These are phyloP conservation scores for Musca domestica DNA, from an alignment of 1,140 invertebrate species.

Conservation along the genomic window DNA sequence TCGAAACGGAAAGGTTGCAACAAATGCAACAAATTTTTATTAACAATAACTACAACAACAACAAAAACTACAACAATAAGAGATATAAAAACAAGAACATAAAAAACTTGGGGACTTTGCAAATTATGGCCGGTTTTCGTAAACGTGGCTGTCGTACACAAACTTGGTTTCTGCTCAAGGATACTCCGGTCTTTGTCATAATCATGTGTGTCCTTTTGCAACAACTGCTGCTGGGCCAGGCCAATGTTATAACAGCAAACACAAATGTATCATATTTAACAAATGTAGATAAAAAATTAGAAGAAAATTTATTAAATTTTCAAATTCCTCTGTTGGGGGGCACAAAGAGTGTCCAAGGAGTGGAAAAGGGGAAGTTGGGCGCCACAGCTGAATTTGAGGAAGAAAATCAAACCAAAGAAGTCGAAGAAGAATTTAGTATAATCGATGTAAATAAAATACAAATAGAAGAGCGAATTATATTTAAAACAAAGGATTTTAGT, in stretches of 20 bases:
- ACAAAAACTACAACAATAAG: neutral
- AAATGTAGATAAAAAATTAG: too few relatives aligned
- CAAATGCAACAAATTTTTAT: constrained; percentile 10
- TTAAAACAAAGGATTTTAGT: constrained; percentile 5
- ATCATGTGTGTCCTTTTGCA: constrained; percentile 24
- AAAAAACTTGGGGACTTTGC: neutral
- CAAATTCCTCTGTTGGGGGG: neutral
- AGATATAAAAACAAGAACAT: neutral
- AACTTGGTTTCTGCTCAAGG: constrained; percentile 33
- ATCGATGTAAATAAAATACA: constrained; percentile 16
- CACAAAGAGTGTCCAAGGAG: neutral
- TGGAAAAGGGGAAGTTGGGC: too few relatives aligned
- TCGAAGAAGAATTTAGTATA: constrained; percentile 13
- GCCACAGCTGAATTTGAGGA: neutral
- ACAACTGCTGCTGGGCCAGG: neutral
- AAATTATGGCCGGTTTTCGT: constrained; percentile 32
- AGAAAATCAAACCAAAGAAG: constrained; percentile 15
- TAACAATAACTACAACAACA: neutral
- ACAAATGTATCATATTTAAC: neutral
- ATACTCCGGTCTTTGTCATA: constrained; percentile 32
- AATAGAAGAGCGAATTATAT: constrained; percentile 9
- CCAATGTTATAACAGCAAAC: constrained; percentile 5
- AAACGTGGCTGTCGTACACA: constrained; percentile 28
- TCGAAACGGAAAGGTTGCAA: constrained; percentile 27
- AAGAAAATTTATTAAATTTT: too few relatives aligned